phyloP scores from a whole-genome alignment of 2,113 vertebrate species.

The Coptodon bakossiorum region DNA sequence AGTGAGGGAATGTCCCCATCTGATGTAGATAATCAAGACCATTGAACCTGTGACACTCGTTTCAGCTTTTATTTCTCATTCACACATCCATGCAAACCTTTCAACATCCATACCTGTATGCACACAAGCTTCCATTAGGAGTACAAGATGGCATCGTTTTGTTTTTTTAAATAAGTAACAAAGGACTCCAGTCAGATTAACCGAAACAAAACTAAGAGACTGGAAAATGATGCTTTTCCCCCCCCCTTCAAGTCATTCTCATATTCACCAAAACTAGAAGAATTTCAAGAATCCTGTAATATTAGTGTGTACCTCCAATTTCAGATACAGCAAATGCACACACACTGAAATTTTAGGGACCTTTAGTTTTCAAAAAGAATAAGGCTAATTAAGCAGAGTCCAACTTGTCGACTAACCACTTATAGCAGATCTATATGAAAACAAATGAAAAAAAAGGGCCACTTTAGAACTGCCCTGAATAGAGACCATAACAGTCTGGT shows the following conservation, averaged over 20 bases:
- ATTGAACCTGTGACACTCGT: not conserved
- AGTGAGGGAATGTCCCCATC: not conserved
- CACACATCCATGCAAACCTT: constrained; percentile 84
- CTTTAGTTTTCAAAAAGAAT: constrained; percentile 15
- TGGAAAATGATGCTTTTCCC: not conserved
- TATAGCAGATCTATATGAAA: not conserved
- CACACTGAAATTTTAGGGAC: not conserved
- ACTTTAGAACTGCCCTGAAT: not conserved
- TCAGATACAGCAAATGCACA: not conserved
- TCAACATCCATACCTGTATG: constrained; percentile 77
- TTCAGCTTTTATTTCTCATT: constrained; percentile 85
- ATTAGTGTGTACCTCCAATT: not conserved
- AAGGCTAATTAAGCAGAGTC: constrained; percentile 78
- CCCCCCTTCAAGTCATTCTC: constrained; percentile 25
- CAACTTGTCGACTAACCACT: not conserved
- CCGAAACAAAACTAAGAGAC: constrained; percentile 45
- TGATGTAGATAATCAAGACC: not conserved
- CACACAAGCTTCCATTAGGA: constrained; percentile 76
- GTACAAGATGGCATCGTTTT: constrained; percentile 66
- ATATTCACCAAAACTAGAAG: constrained; percentile 11
- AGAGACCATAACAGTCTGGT: not conserved
- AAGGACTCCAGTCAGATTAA: constrained; percentile 71
- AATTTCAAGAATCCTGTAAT: not conserved
- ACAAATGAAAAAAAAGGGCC: not conserved
- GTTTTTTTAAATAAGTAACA: constrained; percentile 66